Evolutionary conservation across 2,113 vertebrate species (phyloP), one percentile per base, ranked within the genome.

Genomic region (Coptodon bakossiorum): DNA sequence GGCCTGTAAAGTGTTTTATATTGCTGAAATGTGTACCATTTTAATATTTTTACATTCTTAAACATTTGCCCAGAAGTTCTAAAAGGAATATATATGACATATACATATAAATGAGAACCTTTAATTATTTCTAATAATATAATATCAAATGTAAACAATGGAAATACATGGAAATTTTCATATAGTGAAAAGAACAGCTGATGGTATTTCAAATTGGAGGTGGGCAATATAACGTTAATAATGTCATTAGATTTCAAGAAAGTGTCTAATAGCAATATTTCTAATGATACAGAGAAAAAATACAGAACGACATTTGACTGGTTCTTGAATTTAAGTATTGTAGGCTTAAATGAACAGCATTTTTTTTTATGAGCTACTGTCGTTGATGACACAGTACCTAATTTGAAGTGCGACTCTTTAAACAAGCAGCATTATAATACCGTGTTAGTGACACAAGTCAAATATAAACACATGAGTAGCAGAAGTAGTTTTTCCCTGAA

Each of bases 1-100:
- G 40, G 22, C 24, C 40, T 76, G 22, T 73, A 73, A 73, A 73
- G 40, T 48, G 22, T 29, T 76, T 76, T 76, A 17, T 76, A 27
- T 45, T 73, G 45, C 22, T 27, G 8, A 45, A 45, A 73, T 10
- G 24, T 76, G 29, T 29, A 17, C 24, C 24, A 29, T 48, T 17
- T 17, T 48, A 27, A 48, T 29, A 7, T 48, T 48, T 48, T 76
- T 48, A 48, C 13, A 48, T 48, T 48, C 14, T 11, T 73, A 73
- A 48, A 73, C 8, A 76, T 76, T 0, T 73, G 3, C 34, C 10
- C 19, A 7, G 61, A 73, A 45, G 6, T 48, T 76, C 40, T 27
- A 73, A 76, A 76, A 29, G 4, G 5, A 27, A 2, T 31, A 63
- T n/a, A 2, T 27, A 45, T 27, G 45, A 73, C 31, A 3, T 36